Evolutionary conservation across 2,797 vertebrate genomes (phyloP), one percentile per base, ranked within the genome.

Genomic region (Pogonophryne albipinna): DNA sequence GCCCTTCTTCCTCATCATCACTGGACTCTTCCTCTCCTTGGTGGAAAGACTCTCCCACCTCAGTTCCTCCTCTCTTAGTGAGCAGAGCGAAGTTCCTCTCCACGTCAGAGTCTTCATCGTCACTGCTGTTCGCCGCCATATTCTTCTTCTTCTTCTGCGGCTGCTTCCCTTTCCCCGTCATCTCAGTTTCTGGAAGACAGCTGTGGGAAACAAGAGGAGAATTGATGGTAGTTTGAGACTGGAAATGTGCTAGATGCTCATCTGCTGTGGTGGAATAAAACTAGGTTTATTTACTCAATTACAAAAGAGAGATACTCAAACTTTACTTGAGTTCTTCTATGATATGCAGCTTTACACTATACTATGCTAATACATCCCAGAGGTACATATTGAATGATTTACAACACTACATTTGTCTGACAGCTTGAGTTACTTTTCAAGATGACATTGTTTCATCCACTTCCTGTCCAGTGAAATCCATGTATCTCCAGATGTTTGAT

Each of bases 41-140:
- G 13, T 1, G 3, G 11, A 41, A 0, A 16, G 0, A 10, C 34
- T 61, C 62, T 9, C 5, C 74, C 10, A 52, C 45, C 55, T 66
- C 62, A 4, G 16, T 50, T 55, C 69, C 20, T 61, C 56, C 16
- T 81, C 57, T 85, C 60, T 85, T 51, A 11, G 68, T 71, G 46
- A 93, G 34, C 67, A 94, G 78, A 3, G 62, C 49, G 16, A 89
- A 92, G 85, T 94, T 94, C 58, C 57, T 89, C 73, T 94, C 93
- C 17, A 73, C 68, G 2, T 87, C 92, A 0, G 92, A 90, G 59
- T 90, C 91, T 16, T 89, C 90, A 0, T 87, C 90, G 0, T 76
- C 80, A 6, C 83, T 79, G 78, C 79, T 79, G 55, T 56, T 76
- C 2, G 27, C 19, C 0, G 3, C 23, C 19, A 45, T 9, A 7